Evolutionary conservation across 2,888 invertebrate genomes (phyloP).

Genomic region (Chymomyza fuscimana): DNA sequence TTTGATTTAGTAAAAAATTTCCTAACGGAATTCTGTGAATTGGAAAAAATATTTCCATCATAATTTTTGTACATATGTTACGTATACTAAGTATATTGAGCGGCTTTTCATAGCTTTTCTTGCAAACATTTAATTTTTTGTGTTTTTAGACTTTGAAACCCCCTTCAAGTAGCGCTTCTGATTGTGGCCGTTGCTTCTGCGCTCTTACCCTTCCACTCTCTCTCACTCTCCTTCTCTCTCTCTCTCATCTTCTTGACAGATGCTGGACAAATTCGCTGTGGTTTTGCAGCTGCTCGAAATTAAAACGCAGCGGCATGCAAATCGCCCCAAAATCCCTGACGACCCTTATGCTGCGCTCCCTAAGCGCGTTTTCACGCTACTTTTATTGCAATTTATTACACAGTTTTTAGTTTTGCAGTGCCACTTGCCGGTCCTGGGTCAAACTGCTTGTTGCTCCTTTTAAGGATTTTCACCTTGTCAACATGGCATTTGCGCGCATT

Average conservation of each 20-base stretch:
- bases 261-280: slow-evolving; percentile 14
- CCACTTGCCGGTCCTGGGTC: slow-evolving; percentile 6
- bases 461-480: slow-evolving; percentile 40
- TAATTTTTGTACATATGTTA: too few species aligned
- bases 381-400: slow-evolving; percentile 58
- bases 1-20: too few species aligned
- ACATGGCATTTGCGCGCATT: neutral
- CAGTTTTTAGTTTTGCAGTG: slow-evolving; percentile 53
- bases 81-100: too few species aligned
- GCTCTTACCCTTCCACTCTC: neutral
- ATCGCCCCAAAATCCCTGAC: neutral
- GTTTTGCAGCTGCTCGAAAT: slow-evolving; percentile 10
- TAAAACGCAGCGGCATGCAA: slow-evolving; percentile 1
- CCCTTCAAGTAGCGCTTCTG: neutral
- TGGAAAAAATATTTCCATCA: too few species aligned
- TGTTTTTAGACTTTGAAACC: neutral
- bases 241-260: neutral
- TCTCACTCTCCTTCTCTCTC: neutral
- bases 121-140: too few species aligned
- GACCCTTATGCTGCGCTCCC: neutral
- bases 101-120: too few species aligned
- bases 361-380: slow-evolving; percentile 29
- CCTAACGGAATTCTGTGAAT: too few species aligned
- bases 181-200: neutral
- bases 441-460: slow-evolving; percentile 14